Percentiles rank a stretch among this genome's conserved stretches.
Conservation (phyloP, 2,888 invertebrate genomes). For the Pristionchus entomophagus region DNA sequence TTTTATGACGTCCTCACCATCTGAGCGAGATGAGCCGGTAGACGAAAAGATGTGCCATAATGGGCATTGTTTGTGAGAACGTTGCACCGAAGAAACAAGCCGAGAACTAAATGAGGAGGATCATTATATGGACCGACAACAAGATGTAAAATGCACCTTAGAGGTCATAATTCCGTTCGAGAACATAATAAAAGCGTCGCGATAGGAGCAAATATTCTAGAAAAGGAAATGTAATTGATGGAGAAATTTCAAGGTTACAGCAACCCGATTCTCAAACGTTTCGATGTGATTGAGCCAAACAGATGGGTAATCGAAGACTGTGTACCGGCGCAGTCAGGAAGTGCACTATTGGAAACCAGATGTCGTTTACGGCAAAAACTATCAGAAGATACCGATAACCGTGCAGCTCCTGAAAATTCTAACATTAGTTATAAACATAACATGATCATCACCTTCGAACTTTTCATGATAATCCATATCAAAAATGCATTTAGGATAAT, state of each 20-base stretch:
- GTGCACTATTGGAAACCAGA: neutral
- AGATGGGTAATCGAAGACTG: neutral
- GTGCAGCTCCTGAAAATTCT: neutral
- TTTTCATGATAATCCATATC: neutral
- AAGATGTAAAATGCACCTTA: too few species aligned
- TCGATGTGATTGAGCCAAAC: neutral
- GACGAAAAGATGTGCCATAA: neutral
- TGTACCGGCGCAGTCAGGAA: neutral
- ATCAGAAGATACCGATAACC: neutral
- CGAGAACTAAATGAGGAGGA: neutral
- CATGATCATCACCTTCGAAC: neutral
- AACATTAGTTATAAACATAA: neutral
- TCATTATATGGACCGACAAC: neutral
- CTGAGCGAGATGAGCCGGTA: neutral
- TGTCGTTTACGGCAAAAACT: neutral
- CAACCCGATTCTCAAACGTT: too few species aligned
- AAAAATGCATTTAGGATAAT: neutral
- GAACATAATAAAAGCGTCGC: slow-evolving; percentile 5
- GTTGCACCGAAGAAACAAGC: slow-evolving; percentile 4
- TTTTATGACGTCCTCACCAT: too few species aligned
- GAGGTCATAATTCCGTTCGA: neutral
- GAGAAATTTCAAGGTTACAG: too few species aligned
- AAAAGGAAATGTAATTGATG: neutral
- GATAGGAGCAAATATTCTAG: slow-evolving; percentile 12
- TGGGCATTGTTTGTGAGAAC: too few species aligned